Conservation (phyloP, 1,140 invertebrate species). For the Drosophila subpulchrella region DNA sequence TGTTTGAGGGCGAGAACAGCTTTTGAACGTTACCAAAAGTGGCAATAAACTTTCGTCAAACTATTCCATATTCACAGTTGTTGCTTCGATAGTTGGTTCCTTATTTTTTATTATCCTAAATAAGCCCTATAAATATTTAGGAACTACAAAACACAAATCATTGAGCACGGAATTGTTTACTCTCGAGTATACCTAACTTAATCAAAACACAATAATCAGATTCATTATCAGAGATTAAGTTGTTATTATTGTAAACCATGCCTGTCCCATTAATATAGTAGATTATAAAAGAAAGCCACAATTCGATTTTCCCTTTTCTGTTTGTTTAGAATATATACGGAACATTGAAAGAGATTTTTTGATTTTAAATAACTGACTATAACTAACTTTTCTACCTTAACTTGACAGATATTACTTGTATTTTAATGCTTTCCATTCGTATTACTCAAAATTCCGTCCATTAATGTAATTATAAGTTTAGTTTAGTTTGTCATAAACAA, state of each 20-base stretch:
- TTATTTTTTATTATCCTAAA: constrained; percentile 4
- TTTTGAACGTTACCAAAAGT: constrained; percentile 22
- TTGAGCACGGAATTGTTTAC: neutral
- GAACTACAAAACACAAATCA: constrained; percentile 1
- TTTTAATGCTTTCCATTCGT: neutral
- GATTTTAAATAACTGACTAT: neutral
- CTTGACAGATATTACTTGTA: neutral
- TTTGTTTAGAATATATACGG: neutral
- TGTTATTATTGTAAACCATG: constrained; percentile 15
- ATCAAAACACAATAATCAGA: neutral
- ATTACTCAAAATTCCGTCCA: neutral
- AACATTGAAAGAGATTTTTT: neutral
- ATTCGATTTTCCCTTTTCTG: neutral
- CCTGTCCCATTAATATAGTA: neutral
- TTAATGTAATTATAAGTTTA: neutral
- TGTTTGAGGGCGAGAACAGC: constrained; percentile 31
- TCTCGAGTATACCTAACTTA: constrained; percentile 5
- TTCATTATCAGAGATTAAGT: constrained; percentile 24
- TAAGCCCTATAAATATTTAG: neutral
- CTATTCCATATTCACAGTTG: constrained; percentile 1
- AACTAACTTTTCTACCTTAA: too few relatives aligned
- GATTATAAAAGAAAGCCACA: constrained; percentile 4
- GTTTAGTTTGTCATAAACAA: constrained; percentile 5
- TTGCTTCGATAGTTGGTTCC: neutral
- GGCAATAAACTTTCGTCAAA: constrained; percentile 48